These are phyloP conservation scores for Poecilia latipinna DNA, from an alignment of 2,113 vertebrate species.

Conservation along the genomic window DNA sequence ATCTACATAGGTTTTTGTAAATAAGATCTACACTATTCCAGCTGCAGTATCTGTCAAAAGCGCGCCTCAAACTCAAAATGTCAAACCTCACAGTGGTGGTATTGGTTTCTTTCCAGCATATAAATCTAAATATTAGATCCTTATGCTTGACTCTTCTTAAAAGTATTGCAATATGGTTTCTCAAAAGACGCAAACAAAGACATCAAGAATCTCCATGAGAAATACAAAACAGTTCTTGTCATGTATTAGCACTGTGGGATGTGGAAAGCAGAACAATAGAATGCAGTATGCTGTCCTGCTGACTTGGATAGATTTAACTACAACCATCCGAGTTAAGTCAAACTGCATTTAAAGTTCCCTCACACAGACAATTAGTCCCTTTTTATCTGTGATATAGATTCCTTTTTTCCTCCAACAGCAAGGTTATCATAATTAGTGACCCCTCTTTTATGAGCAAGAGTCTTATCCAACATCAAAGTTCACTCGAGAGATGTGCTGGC, in stretches of 20 bases:
- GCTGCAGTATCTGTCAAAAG: conserved; percentile 9
- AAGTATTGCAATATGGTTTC: conserved; percentile 3
- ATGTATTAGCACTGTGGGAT: conserved; percentile 22
- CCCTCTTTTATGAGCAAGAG: not conserved
- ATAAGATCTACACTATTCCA: not conserved
- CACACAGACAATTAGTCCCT: not conserved
- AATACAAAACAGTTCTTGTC: conserved; percentile 44
- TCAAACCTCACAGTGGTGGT: not conserved
- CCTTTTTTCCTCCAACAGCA: not conserved
- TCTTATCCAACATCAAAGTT: conserved; percentile 50
- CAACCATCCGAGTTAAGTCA: conserved; percentile 14
- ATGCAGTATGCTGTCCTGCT: conserved; percentile 32
- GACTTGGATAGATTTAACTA: conserved; percentile 33
- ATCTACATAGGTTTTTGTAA: no score
- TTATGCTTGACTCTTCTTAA: conserved; percentile 25
- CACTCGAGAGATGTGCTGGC: conserved; percentile 14
- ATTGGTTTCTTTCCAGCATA: conserved; percentile 29
- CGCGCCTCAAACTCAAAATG: conserved; percentile 26
- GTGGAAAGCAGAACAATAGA: conserved; percentile 45
- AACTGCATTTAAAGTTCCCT: conserved; percentile 23
- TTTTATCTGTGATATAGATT: not conserved
- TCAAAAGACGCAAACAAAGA: conserved; percentile 27
- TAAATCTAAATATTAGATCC: conserved; percentile 25
- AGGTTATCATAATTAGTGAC: conserved; percentile 24
- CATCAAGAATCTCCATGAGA: conserved; percentile 32